These are phyloP conservation scores for Goniozus legneri DNA, from an alignment of 1,140 invertebrate genomes.

Conservation along the genomic window DNA sequence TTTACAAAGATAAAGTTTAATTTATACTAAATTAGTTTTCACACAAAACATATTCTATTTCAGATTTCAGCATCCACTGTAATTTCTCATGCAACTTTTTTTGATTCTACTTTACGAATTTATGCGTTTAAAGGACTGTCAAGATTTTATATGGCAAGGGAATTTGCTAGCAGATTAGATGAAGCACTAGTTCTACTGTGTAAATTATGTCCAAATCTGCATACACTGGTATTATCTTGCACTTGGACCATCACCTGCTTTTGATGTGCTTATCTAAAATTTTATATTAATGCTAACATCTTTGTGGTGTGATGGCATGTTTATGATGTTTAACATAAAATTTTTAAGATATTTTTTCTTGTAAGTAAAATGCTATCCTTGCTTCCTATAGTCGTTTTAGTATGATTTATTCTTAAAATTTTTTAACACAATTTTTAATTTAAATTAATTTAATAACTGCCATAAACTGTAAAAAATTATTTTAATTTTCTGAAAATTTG, in stretches of 20 bases:
- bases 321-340: constrained; percentile 19
- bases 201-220: constrained; percentile 58
- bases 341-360: constrained; percentile 51
- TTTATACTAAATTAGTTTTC: background rate
- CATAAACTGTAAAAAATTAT: background rate
- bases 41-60: constrained; percentile 1
- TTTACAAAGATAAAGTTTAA: too few species aligned
- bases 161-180: constrained; percentile 60
- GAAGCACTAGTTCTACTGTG: constrained; percentile 57
- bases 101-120: constrained; percentile 45
- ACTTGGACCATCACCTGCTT: constrained; percentile 18
- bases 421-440: background rate
- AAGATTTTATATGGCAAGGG: constrained; percentile 51
- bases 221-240: constrained; percentile 56
- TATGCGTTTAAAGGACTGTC: constrained; percentile 60
- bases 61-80: constrained; percentile 33
- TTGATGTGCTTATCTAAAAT: constrained; percentile 11
- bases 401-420: too few species aligned
- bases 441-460: background rate
- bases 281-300: constrained; percentile 18
- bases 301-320: constrained; percentile 23
- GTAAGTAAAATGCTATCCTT: constrained; percentile 7
- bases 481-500: too few species aligned
- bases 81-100: constrained; percentile 36
- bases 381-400: too few species aligned